Evolutionary conservation across 2,888 invertebrate genomes (phyloP).

Genomic region (Ryuthela nishihirai): DNA sequence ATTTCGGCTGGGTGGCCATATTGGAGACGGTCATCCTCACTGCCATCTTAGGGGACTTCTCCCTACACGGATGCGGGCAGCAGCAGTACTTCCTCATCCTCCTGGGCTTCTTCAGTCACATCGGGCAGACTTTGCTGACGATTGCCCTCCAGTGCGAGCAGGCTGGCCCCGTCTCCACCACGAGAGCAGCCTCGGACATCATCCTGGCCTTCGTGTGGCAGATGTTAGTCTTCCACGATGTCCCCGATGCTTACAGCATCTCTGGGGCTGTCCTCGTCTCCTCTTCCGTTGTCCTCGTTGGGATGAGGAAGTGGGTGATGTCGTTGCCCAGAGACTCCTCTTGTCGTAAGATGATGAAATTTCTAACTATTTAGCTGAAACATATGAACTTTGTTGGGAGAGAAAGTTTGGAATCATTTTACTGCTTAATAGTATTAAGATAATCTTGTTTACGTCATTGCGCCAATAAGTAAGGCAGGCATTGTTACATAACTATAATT

Average conservation of each 20-base stretch:
- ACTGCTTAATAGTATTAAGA: too few relatives aligned
- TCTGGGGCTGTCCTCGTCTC: constrained; percentile 80
- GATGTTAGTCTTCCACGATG: constrained; percentile 79
- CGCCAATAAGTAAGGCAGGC: too few relatives aligned
- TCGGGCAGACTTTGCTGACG: constrained; percentile 1
- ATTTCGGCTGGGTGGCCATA: not conserved
- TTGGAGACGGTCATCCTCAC: not conserved
- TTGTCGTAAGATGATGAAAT: too few relatives aligned
- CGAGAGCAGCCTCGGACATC: constrained; percentile 39
- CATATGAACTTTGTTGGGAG: too few relatives aligned
- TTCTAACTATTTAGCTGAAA: too few relatives aligned
- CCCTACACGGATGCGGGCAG: not conserved
- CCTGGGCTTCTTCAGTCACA: not conserved
- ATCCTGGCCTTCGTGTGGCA: constrained; percentile 41
- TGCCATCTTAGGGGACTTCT: not conserved
- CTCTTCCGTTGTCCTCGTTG: constrained; percentile 77
- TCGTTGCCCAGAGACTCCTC: not conserved
- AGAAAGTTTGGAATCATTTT: too few relatives aligned
- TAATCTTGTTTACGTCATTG: too few relatives aligned
- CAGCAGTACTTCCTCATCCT: not conserved
- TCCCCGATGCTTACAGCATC: constrained; percentile 75
- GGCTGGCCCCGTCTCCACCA: constrained; percentile 39
- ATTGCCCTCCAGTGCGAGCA: constrained; percentile 36
- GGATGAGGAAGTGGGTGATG: constrained; percentile 74
- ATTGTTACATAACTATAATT: too few relatives aligned